phyloP scores from a whole-genome alignment of 1,140 invertebrate genomes.

The Philaenus spumarius region DNA sequence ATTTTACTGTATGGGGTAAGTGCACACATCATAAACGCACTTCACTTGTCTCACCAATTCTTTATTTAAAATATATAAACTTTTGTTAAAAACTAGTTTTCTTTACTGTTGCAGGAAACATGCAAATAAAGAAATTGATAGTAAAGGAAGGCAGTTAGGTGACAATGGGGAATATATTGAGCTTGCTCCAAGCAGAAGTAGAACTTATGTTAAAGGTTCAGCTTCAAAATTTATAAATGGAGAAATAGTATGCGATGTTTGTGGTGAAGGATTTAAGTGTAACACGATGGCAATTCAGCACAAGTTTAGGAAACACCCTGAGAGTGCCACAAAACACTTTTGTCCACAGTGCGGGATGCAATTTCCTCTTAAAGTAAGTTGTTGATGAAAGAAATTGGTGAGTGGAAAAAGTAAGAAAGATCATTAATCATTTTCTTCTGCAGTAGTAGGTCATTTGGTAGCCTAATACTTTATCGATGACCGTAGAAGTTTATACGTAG shows the following conservation, averaged over 20 bases:
- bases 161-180: conserved; percentile 27
- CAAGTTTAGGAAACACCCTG: conserved; percentile 57
- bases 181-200: conserved; percentile 15
- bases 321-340: conserved; percentile 53
- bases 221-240: conserved; percentile 22
- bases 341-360: conserved; percentile 60
- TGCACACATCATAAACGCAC: too few species aligned
- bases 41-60: background rate
- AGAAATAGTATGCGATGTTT: conserved; percentile 47
- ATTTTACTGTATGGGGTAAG: too few species aligned
- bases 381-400: too few species aligned
- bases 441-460: too few species aligned
- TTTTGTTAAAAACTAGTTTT: background rate
- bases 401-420: too few species aligned
- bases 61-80: background rate
- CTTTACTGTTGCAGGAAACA: conserved; percentile 40
- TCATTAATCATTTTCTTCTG: too few species aligned
- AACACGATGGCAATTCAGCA: conserved; percentile 58
- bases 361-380: conserved; percentile 55
- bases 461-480: too few species aligned
- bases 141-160: conserved; percentile 35
- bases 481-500: too few species aligned
- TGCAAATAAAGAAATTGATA: conserved; percentile 46
- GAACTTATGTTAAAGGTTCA: conserved; percentile 26
- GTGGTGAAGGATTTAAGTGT: conserved; percentile 49